Percentiles rank a stretch among this genome's conserved stretches.
Evolutionary conservation across 1,140 invertebrate species (phyloP).

Genomic region (Tachypleus tridentatus): DNA sequence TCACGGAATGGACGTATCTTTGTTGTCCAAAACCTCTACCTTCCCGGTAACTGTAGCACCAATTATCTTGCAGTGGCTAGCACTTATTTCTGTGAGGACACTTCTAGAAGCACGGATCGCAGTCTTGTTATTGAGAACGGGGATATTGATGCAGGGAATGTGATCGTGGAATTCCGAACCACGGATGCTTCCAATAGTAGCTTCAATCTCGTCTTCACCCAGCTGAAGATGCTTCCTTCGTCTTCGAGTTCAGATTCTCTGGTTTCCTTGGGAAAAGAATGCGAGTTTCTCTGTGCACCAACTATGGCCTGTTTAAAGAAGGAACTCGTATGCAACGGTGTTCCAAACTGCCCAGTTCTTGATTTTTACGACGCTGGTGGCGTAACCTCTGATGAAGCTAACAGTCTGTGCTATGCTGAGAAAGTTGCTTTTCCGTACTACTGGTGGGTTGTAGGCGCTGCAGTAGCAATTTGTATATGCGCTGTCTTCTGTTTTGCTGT

Average conservation of each 20-base stretch:
- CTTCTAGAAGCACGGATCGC: slow-evolving; percentile 13
- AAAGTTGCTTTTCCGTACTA: neutral
- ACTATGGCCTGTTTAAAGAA: slow-evolving; percentile 67
- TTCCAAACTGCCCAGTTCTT: slow-evolving; percentile 59
- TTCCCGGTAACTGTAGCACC: slow-evolving; percentile 16
- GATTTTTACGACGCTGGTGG: neutral
- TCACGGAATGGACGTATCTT: slow-evolving; percentile 14
- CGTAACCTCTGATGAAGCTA: neutral
- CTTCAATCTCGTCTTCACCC: slow-evolving; percentile 24
- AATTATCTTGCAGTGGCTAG: slow-evolving; percentile 19
- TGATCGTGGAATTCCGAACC: slow-evolving; percentile 19
- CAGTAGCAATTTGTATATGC: neutral
- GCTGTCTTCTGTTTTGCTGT: neutral
- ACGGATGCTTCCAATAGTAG: slow-evolving; percentile 16
- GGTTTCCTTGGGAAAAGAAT: slow-evolving; percentile 27
- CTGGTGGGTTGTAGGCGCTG: neutral
- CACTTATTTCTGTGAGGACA: slow-evolving; percentile 15
- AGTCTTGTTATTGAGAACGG: slow-evolving; percentile 15
- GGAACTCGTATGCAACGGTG: slow-evolving; percentile 68
- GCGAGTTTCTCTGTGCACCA: slow-evolving; percentile 68
- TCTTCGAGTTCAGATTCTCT: slow-evolving; percentile 20
- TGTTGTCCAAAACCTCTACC: no score
- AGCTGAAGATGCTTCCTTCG: slow-evolving; percentile 21
- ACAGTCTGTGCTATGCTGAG: neutral
- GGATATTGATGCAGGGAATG: slow-evolving; percentile 15